phyloP scores from a whole-genome alignment of 2,113 vertebrate species.

The Isurus oxyrinchus region DNA sequence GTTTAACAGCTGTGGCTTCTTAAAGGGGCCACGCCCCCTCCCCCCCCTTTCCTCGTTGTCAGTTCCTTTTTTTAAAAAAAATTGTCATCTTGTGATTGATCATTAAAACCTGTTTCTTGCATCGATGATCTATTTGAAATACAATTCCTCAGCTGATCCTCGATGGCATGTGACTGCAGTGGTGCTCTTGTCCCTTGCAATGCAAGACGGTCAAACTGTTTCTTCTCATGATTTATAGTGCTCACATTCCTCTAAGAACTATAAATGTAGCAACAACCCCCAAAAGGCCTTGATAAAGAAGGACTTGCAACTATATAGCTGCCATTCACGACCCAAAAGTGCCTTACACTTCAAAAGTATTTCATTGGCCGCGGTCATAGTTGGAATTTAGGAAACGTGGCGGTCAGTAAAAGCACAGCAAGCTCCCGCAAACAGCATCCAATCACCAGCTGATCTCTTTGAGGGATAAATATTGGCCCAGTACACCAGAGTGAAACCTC shows the following conservation, averaged over 20 bases:
- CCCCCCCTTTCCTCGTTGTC: not conserved
- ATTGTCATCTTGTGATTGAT: conserved; percentile 12
- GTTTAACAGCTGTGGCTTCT: not conserved
- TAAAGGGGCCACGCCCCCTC: conserved; percentile 2
- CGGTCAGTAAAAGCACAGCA: not conserved
- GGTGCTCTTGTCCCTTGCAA: not conserved
- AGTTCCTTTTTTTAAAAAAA: not conserved
- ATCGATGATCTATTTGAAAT: conserved; percentile 25
- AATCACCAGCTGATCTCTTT: not conserved
- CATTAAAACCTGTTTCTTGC: conserved; percentile 12
- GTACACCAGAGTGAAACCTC: not conserved
- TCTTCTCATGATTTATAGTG: not conserved
- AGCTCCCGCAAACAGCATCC: not conserved
- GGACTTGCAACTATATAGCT: not conserved
- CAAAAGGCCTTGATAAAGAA: not conserved
- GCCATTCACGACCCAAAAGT: not conserved
- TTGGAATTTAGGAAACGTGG: not conserved
- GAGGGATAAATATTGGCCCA: not conserved
- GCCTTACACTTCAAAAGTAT: no score
- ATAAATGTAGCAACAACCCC: not conserved
- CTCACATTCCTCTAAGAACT: not conserved
- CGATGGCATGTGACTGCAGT: not conserved
- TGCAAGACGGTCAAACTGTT: not conserved
- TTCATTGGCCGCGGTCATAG: no score
- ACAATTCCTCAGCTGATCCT: not conserved